phyloP scores from a whole-genome alignment of 2,797 vertebrate genomes.

The Oryzias dopingdopingensis region DNA sequence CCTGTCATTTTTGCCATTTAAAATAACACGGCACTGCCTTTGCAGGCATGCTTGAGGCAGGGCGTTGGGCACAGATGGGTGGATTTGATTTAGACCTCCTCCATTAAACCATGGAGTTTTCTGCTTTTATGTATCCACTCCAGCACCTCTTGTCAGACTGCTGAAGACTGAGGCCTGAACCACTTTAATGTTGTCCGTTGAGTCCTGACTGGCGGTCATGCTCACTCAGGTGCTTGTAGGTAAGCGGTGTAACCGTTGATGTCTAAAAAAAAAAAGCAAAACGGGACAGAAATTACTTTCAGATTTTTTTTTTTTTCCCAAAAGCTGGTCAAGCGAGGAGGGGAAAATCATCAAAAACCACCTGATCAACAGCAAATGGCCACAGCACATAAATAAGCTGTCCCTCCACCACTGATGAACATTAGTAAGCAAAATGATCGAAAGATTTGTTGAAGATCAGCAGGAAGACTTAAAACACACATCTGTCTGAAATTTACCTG shows the following conservation, averaged over 20 bases:
- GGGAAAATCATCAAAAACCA: conserved; percentile 22
- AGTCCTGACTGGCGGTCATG: conserved; percentile 40
- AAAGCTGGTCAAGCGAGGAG: neutral
- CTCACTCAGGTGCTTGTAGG: conserved; percentile 77
- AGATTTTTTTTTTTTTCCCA: conserved; percentile 3
- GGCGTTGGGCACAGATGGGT: conserved; percentile 22
- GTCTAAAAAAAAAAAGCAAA: conserved; percentile 61
- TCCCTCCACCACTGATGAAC: conserved; percentile 34
- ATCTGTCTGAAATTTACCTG: conserved; percentile 70
- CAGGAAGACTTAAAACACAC: conserved; percentile 12
- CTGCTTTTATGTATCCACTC: conserved; percentile 1
- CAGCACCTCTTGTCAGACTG: conserved; percentile 16
- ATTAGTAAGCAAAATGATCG: conserved; percentile 28
- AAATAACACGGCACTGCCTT: conserved; percentile 53
- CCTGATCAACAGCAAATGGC: conserved; percentile 15
- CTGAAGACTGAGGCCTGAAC: conserved; percentile 34
- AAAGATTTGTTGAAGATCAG: conserved; percentile 34
- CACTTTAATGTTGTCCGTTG: conserved; percentile 17
- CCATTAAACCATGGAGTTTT: conserved; percentile 1
- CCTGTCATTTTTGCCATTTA: conserved; percentile 45
- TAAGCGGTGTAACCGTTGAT: conserved; percentile 70
- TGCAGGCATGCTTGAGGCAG: conserved; percentile 57
- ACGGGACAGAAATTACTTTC: conserved; percentile 3
- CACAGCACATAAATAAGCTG: conserved; percentile 8
- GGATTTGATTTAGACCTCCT: conserved; percentile 15